phyloP scores from a whole-genome alignment of 2,888 invertebrate species.

The Xylota segnis region DNA sequence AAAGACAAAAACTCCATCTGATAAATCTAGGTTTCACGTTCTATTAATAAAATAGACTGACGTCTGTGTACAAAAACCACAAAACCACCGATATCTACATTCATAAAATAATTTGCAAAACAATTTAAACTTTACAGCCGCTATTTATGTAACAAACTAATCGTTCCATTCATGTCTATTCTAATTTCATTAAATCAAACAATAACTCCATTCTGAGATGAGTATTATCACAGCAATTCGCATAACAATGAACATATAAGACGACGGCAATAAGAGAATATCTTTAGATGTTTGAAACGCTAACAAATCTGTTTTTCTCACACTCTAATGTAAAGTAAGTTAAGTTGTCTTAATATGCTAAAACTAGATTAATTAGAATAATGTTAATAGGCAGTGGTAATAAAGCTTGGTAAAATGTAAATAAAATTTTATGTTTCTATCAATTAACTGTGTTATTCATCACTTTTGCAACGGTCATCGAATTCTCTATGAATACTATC shows the following conservation, averaged over 20 bases:
- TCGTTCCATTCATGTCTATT: background rate
- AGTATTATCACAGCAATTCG: slow-evolving; percentile 11
- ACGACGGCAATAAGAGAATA: slow-evolving; percentile 2
- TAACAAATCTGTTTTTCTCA: slow-evolving; percentile 70
- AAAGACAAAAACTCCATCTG: background rate
- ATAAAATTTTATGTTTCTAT: slow-evolving; percentile 19
- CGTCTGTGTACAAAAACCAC: background rate
- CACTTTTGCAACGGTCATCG: slow-evolving; percentile 15
- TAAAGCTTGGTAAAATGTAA: slow-evolving; percentile 20
- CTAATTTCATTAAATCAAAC: background rate
- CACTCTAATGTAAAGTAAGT: slow-evolving; percentile 59
- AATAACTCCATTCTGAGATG: slow-evolving; percentile 1
- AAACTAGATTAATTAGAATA: slow-evolving; percentile 62
- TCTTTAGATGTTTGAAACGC: slow-evolving; percentile 30
- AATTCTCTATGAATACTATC: background rate
- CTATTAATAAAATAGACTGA: background rate
- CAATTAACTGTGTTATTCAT: slow-evolving; percentile 35
- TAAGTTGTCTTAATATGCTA: slow-evolving; percentile 51
- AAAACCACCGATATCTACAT: slow-evolving; percentile 1
- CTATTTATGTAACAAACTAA: background rate
- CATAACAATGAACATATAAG: slow-evolving; percentile 25
- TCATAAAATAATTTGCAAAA: background rate
- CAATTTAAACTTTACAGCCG: background rate
- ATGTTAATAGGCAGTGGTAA: slow-evolving; percentile 35
- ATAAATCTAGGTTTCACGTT: background rate